Evolutionary conservation across 2,113 vertebrate genomes (phyloP).

Genomic region (Phocoena phocoena): DNA sequence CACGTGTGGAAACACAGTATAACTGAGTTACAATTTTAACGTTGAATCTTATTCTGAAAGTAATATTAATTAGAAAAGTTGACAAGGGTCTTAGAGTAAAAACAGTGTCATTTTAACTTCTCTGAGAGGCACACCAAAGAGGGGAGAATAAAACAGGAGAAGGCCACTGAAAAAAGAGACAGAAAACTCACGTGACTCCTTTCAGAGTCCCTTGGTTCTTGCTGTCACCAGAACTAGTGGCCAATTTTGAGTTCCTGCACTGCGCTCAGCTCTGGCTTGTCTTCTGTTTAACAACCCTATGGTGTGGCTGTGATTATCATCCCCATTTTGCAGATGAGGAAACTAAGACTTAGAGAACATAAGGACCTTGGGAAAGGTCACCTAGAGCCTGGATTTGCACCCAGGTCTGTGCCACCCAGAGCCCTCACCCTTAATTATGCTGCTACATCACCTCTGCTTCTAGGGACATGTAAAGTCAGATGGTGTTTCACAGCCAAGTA

Average conservation of each 20-base stretch:
- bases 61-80: background rate
- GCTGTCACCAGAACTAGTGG: too few relatives aligned
- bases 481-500: background rate
- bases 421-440: background rate
- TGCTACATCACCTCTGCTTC: background rate
- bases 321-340: background rate
- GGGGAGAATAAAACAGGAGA: too few relatives aligned
- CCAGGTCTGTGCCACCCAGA: background rate
- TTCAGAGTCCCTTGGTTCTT: background rate
- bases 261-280: too few relatives aligned
- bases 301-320: background rate
- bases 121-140: background rate
- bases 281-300: background rate
- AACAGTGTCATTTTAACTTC: background rate
- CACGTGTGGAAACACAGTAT: background rate
- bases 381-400: background rate
- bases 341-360: background rate
- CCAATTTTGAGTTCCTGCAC: too few relatives aligned
- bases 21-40: background rate
- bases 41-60: background rate
- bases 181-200: background rate
- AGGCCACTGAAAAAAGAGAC: background rate
- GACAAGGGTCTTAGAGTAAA: background rate
- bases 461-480: background rate
- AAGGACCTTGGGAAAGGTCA: background rate